A percentile compares a stretch with the other conserved stretches of the same genome.
Evolutionary conservation across 2,113 vertebrate species (phyloP).

Genomic region (Hyaena hyaena): DNA sequence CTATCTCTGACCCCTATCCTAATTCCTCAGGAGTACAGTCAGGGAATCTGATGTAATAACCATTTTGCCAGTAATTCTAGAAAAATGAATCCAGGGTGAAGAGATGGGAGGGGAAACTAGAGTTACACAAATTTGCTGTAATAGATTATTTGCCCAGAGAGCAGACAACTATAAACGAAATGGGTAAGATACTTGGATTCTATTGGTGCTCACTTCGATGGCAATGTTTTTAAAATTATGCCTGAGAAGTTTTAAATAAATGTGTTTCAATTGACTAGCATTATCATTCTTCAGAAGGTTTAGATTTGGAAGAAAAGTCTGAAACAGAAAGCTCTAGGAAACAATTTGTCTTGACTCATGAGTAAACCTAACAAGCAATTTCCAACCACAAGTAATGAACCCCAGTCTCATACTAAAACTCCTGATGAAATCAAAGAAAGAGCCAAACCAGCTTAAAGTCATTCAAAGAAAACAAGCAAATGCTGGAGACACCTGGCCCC

Average conservation of each 20-base stretch:
- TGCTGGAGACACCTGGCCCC: not conserved
- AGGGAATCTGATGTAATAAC: slow-evolving; percentile 60
- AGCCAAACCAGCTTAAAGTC: not conserved
- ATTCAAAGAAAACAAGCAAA: slow-evolving; percentile 34
- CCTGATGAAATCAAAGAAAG: slow-evolving; percentile 16
- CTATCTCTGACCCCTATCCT: slow-evolving; percentile 4
- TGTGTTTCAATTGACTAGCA: not conserved
- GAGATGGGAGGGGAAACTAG: not conserved
- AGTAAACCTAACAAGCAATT: slow-evolving; percentile 39
- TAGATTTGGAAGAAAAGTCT: not conserved
- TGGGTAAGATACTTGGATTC: not conserved
- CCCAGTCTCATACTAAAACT: slow-evolving; percentile 44
- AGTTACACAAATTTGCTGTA: slow-evolving; percentile 55
- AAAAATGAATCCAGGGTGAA: slow-evolving; percentile 52
- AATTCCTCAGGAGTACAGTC: not conserved
- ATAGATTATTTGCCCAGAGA: not conserved
- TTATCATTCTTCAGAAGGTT: not conserved
- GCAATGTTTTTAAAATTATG: slow-evolving; percentile 28
- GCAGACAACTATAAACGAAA: slow-evolving; percentile 46
- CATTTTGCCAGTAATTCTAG: slow-evolving; percentile 64
- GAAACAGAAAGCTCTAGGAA: slow-evolving; percentile 38
- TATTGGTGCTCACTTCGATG: not conserved
- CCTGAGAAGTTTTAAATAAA: slow-evolving; percentile 23
- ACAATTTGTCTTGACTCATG: slow-evolving; percentile 34
- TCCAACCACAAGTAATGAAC: slow-evolving; percentile 31